Evolutionary conservation across 2,888 invertebrate genomes (phyloP).

Genomic region (Noctua fimbriata): DNA sequence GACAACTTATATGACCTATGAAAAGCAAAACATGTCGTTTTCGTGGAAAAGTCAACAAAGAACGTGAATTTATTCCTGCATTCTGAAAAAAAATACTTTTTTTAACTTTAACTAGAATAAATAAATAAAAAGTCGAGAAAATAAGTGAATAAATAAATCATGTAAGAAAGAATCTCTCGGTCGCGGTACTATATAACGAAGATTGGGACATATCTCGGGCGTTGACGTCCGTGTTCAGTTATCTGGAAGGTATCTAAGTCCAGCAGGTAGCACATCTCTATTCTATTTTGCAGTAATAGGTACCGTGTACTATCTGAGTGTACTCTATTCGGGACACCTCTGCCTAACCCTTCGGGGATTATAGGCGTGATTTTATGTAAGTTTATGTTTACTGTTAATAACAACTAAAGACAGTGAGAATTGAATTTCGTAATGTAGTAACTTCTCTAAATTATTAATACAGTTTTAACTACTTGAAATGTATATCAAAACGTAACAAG

Average conservation of each 20-base stretch:
- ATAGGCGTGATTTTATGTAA: too few relatives aligned
- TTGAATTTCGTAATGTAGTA: too few relatives aligned
- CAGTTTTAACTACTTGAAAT: too few relatives aligned
- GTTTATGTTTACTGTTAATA: too few relatives aligned
- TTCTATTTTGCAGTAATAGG: neutral
- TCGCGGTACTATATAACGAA: constrained; percentile 23
- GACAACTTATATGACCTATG: constrained; percentile 37
- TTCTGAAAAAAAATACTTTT: neutral
- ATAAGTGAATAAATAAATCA: constrained; percentile 6
- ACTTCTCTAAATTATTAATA: too few relatives aligned
- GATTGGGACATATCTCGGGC: constrained; percentile 20
- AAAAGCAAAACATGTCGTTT: constrained; percentile 14
- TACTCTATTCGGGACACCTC: too few relatives aligned
- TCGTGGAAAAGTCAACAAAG: neutral
- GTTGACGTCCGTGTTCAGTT: constrained; percentile 36
- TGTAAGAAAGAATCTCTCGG: neutral
- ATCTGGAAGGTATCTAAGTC: constrained; percentile 3
- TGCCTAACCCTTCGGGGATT: too few relatives aligned
- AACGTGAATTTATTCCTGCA: neutral
- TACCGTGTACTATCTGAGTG: too few relatives aligned
- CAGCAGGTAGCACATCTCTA: constrained; percentile 13
- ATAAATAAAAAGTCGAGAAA: constrained; percentile 14
- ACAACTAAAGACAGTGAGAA: too few relatives aligned
- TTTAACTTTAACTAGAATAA: neutral
- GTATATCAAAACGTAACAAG: too few relatives aligned